Base-by-base conservation (phyloP, 1,140 invertebrate genomes). In the Drosophila watanabei region DNA sequence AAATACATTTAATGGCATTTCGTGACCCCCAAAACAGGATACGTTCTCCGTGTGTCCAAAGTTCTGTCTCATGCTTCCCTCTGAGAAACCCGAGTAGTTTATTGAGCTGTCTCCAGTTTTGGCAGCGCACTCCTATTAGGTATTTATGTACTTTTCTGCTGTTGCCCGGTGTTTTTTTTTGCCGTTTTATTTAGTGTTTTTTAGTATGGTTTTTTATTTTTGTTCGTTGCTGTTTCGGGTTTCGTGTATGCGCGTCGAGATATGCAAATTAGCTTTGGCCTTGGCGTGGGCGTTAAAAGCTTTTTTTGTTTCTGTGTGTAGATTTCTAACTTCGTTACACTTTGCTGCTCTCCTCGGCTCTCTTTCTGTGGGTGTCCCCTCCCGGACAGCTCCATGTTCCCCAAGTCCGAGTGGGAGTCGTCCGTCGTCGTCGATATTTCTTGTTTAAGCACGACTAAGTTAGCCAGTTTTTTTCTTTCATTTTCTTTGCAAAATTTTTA, bases 241-340 rank as follows among this genome's bases (percentile, higher is more conserved):
- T 81, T 70, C 46, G 85, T 69, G 48, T 72, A 72, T 73, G 54
- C 46, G 68, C 57, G 69, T 75, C 56, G 81, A 89, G 81, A 86
- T 90, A 90, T 90, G 86, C 82, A 90, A 90, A 90, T 90, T 90
- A 86, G 80, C 80, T 86, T 57, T 71, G 86, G 87, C 86, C 86
- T 90, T 90, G 86, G 89, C 82, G 86, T 90, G 87, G 86, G 86
- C 87, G 86, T 90, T 89, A 90, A 90, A 90, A 80, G 61, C 62
- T 77, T 66, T 76, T 76, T 65, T 61, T 20, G 48, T 39, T 61
- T 66, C 24, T 76, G 39, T 89, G 80, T 84, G 69, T n/a, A n/a
- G 85, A 86, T 89, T 89, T 91, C 84, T 86, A 89, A 89, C 86
- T 89, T 89, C 68, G 86, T 89, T 89, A 89, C 86, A 89, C 79